Base-by-base conservation (phyloP, 2,888 invertebrate species). In the Cephus pygmeus region DNA sequence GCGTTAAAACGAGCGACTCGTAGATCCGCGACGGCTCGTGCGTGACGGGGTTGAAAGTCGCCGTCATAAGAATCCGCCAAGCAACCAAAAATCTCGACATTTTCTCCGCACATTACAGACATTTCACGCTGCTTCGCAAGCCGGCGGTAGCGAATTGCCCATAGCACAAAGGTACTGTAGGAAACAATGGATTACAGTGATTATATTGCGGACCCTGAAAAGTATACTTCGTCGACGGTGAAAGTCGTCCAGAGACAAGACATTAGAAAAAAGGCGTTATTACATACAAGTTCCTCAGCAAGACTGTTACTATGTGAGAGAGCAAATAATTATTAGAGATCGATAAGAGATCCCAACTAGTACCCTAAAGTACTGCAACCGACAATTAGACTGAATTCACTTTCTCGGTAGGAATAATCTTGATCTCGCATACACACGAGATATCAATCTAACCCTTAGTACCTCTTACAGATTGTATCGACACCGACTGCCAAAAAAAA, bases 291-390 rank as follows among this genome's bases (percentile, higher is more conserved):
- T 56, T 56, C 56, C 23, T 56, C 2, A 9, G 56, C 40, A 56
- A 23, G 40, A 56, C 23, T 56, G 56, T 56, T 23, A 23, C 56
- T 23, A 23, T 9, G 56, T 6, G 56, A 56, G 40, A 40, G 56
- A 56, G 56, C 23, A 56, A 56, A 15, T 56, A 56, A 23, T 56
- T 56, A 56, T 56, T 56, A 23, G 9, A 56, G 23, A 2, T 56
- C 56, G 9, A 56, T 9, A 23, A 9, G 9, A 56, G 9, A 56
- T 23, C 6, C 76, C 77, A 76, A 76, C 74, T 75, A 74, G 79
- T 80, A 79, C 79, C 77, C 77, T 79, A 79, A 77, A 80, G 80
- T 74, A 40, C 34, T 33, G 75, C 12, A 77, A 71, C 80, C 56
- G 23, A 56, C 23, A 56, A 56, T 56, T 56, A 56, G 56, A 56